Evolutionary conservation across 2,797 vertebrate species (phyloP).

Genomic region (Bovichtus diacanthus): DNA sequence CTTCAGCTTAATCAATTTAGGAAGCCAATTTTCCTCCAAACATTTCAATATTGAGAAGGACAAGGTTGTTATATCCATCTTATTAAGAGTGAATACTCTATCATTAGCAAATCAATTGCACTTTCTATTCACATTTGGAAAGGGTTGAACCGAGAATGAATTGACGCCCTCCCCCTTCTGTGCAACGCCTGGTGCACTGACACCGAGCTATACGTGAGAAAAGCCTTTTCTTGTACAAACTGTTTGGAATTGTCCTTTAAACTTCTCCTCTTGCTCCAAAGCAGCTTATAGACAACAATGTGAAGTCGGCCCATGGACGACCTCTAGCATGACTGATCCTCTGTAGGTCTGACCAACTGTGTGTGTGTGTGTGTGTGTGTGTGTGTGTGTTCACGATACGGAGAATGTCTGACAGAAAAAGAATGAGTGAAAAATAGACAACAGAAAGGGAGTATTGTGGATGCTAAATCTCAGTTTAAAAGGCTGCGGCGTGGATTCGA

Average conservation of each 20-base stretch:
- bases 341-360: slow-evolving; percentile 38
- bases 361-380: slow-evolving; percentile 37
- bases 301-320: slow-evolving; percentile 66
- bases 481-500: slow-evolving; percentile 27
- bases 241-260: slow-evolving; percentile 74
- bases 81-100: slow-evolving; percentile 68
- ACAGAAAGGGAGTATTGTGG: slow-evolving; percentile 35
- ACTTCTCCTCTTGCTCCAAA: slow-evolving; percentile 69
- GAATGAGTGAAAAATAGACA: slow-evolving; percentile 39
- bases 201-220: slow-evolving; percentile 51
- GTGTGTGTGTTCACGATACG: neutral
- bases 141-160: slow-evolving; percentile 51
- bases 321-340: slow-evolving; percentile 76
- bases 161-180: slow-evolving; percentile 52
- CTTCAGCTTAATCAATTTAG: slow-evolving; percentile 76
- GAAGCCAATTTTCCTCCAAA: slow-evolving; percentile 66
- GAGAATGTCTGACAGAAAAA: slow-evolving; percentile 36
- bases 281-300: slow-evolving; percentile 79
- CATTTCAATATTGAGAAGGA: slow-evolving; percentile 53
- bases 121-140: slow-evolving; percentile 64
- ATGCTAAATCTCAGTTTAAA: slow-evolving; percentile 49
- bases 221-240: slow-evolving; percentile 54
- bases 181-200: slow-evolving; percentile 51
- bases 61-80: slow-evolving; percentile 62
- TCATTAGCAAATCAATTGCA: slow-evolving; percentile 81